Evolutionary conservation across 2,888 invertebrate genomes (phyloP), one percentile per base, ranked within the genome.

Genomic region (Dione juno): DNA sequence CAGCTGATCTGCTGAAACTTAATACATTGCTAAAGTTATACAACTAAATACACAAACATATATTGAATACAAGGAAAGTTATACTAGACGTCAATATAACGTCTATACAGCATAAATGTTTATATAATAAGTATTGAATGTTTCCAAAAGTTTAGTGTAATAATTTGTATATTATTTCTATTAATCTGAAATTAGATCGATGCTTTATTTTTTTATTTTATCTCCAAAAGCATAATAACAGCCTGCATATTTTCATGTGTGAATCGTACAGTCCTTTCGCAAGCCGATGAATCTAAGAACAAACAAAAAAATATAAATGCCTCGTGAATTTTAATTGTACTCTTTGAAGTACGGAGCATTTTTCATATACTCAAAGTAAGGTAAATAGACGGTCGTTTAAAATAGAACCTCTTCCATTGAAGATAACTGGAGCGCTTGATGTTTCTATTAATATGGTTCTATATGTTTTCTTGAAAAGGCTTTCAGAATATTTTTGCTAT

Each of bases 351-450:
- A 43, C n/a, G 7, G 19, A 37, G 6, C 11, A 57, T 64, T 64
- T 64, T 64, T 64, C 50, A 64, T 64, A 64, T 14, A 14, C 13
- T 37, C 19, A 19, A 13, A 52, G 16, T 64, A 19, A 64, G 21
- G 21, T 37, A 64, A 50, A 64, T 64, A 64, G 7, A 14, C 50
- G 50, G 48, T 37, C 14, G 50, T 37, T 37, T 64, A 50, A 45
- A 61, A 40, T 64, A 66, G 66, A 43, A 54, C 21, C n/a, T 54
- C 13, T 28, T 7, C 58, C 40, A 67, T 67, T 67, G 67, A 59
- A 9, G 67, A 28, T 67, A 67, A 58, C 21, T 67, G 37, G 67
- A 48, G 48, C 67, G 57, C n/a, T 40, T 43, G 3, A 63, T 21
- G 45, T 45, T 54, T 45, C 61, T 54, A 63, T 53, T 66, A 53